Base-by-base conservation (phyloP, 1,140 invertebrate genomes). In the Drosophila biarmipes region DNA sequence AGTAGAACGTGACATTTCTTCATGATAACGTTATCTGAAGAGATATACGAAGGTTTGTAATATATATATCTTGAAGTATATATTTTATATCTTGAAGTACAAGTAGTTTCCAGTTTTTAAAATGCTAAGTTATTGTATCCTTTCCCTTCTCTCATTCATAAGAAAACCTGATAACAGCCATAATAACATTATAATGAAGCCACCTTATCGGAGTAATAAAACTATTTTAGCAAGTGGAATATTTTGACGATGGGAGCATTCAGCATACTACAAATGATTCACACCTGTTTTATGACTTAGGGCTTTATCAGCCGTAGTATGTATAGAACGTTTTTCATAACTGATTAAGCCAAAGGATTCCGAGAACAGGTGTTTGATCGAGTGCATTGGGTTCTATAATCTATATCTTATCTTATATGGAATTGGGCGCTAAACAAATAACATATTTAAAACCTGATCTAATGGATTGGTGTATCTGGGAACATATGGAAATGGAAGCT, bases 221-320 rank as follows among this genome's bases (percentile, higher is more conserved):
- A 15, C 40, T 56, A 29, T 19, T 29, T 55, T 59, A 59, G 27
- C 48, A 54, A 12, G 5, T 12, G 7, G 8, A 17, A 10, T 5
- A 19, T 2, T 46, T 21, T n/a, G 17, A 15, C 27, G 12, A 31
- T 4, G n/a, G 1, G 8, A 14, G 7, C 14, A 12, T n/a, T 38
- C 6, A 15, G 12, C 49, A 37, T 21, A 27, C 7, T 17, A 35
- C 27, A 6, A 37, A 19, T 54, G 21, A 61, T 14, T 56, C 49
- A 56, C 51, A 61, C 31, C 21, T 55, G 49, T 31, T 53, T 27
- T 55, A 29, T 11, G 29, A 19, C n/a, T n/a, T n/a, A 17, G 11
- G 11, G 17, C 8, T 2, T 21, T 57, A 61, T 61, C 34, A n/a
- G 29, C 34, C 11, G 1, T 38, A 56, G 15, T 19, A 12, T 8